Conservation (phyloP, 2,888 invertebrate genomes). For the Margaritifera margaritifera region DNA sequence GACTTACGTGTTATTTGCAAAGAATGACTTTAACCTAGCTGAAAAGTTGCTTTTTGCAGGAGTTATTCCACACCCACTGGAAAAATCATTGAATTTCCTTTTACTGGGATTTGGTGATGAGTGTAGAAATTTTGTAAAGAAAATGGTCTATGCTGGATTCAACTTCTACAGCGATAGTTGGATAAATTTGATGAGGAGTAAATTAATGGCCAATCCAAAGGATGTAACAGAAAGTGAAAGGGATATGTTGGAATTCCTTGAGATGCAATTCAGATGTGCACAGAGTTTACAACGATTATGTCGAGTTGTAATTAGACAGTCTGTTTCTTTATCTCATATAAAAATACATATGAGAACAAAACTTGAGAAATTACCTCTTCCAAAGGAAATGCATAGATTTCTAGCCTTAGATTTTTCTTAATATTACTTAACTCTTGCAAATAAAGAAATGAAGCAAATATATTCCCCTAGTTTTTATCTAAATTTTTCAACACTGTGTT, state of each 20-base stretch:
- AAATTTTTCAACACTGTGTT: too few relatives aligned
- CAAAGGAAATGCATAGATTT: constrained; percentile 10
- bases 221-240: constrained; percentile 13
- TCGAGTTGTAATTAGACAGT: constrained; percentile 13
- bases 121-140: constrained; percentile 14
- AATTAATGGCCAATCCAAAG: not conserved
- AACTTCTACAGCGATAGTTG: constrained; percentile 19
- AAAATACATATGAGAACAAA: constrained; percentile 7
- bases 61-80: constrained; percentile 15
- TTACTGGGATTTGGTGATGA: constrained; percentile 11
- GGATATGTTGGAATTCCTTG: constrained; percentile 17
- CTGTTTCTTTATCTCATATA: not conserved
- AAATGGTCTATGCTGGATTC: constrained; percentile 20
- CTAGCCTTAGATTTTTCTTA: constrained; percentile 10
- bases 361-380: constrained; percentile 12
- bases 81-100: constrained; percentile 18
- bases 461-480: too few relatives aligned
- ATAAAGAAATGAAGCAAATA: not conserved
- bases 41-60: constrained; percentile 16
- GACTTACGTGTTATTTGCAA: constrained; percentile 20
- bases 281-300: constrained; percentile 9
- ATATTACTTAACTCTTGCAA: not conserved
- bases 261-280: constrained; percentile 7
- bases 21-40: constrained; percentile 18
- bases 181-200: constrained; percentile 11